Evolutionary conservation across 2,797 vertebrate genomes (phyloP), one percentile per base, ranked within the genome.

Genomic region (Aselliscus stoliczkanus): DNA sequence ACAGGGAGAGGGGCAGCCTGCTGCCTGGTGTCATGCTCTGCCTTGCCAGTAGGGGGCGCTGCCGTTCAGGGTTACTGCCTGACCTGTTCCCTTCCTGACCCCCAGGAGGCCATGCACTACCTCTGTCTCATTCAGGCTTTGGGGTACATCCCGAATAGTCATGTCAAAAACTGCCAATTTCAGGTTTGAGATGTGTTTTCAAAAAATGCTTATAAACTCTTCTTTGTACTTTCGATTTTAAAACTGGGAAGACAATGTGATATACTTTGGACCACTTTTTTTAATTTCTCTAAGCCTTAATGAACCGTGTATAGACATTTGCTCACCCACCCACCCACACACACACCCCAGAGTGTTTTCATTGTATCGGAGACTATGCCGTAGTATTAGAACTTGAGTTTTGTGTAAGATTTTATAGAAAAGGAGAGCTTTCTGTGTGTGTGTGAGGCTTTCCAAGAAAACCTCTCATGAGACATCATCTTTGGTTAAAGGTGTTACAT

Each of bases 211-310:
- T 72, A 88, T 3, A 47, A 88, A 87, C 79, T 94, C 76, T 52
- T 89, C 84, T 97, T 96, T 96, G 96, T 97, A 95, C 91, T 95
- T 96, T 86, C 79, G 95, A 94, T 96, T 97, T 97, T 97, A 94
- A 91, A 94, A 84, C 92, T 47, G n/a, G 90, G 86, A 34, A 84
- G 77, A 88, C 82, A 87, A 94, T 92, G 81, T 69, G 37, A 95
- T 72, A 31, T 7, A 60, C 93, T 80, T 95, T 84, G 92, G 93
- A 89, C 93, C 85, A 94, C 90, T 42, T 90, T 93, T 65, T 58
- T 60, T 84, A 79, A 84, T 95, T 92, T 92, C 62, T 95, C 60
- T 13, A 97, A 88, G 93, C 97, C 97, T 98, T 98, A 98, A 98
- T 23, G n/a, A 44, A 72, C 44, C 25, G 58, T 93, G 93, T 75